phyloP scores from a whole-genome alignment of 2,113 vertebrate genomes.

The Archilochus colubris region DNA sequence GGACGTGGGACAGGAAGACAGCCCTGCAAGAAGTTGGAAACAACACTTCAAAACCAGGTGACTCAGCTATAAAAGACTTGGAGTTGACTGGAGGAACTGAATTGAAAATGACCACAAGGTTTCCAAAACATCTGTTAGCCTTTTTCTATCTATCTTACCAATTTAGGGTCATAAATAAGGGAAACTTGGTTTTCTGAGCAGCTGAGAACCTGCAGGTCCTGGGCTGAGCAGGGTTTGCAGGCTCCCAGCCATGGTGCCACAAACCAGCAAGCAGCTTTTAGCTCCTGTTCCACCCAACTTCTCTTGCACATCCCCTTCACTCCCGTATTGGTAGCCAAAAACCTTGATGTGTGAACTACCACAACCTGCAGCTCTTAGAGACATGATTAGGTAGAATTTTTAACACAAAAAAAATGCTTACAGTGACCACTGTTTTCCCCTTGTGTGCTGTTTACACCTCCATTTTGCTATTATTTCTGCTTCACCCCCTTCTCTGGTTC shows the following conservation, averaged over 20 bases:
- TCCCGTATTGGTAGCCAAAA: background rate
- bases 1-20: constrained; percentile 42
- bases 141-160: too few relatives aligned
- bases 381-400: background rate
- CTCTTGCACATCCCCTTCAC: background rate
- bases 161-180: background rate
- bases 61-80: background rate
- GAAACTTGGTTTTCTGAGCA: background rate
- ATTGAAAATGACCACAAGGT: background rate
- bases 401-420: constrained; percentile 51
- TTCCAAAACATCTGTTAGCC: background rate
- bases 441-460: background rate
- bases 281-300: background rate
- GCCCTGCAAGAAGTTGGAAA: constrained; percentile 20
- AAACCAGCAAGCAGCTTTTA: background rate
- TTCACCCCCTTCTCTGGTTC: background rate
- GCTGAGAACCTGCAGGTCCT: background rate
- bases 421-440: background rate
- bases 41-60: constrained; percentile 11
- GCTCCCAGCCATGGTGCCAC: background rate
- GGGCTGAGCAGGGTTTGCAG: background rate
- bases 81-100: background rate
- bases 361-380: background rate
- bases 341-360: background rate
- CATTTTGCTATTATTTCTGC: background rate